Percentiles rank a stretch among this genome's conserved stretches.
Conservation (phyloP, 2,888 invertebrate genomes). For the Esperia sulphurella region DNA sequence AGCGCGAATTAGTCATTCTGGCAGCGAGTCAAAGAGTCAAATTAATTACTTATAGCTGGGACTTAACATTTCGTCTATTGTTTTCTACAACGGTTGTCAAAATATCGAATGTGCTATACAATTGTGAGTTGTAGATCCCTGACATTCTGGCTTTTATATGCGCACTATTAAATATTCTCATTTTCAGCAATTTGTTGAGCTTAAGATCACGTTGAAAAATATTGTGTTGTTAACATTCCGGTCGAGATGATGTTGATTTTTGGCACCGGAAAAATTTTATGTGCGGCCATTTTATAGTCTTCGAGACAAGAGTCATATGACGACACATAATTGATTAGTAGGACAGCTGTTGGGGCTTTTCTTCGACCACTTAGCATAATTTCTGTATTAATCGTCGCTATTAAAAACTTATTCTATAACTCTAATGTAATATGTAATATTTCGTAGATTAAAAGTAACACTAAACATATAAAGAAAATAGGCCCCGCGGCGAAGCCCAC, state of each 20-base stretch:
- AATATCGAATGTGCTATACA: constrained; percentile 29
- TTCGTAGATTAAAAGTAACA: too few relatives aligned
- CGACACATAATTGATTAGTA: constrained; percentile 64
- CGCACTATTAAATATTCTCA: constrained; percentile 57
- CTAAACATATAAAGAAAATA: too few relatives aligned
- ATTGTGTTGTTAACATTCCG: constrained; percentile 74
- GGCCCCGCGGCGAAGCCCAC: too few relatives aligned
- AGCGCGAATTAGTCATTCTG: constrained; percentile 69
- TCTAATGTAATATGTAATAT: too few relatives aligned
- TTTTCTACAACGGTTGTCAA: constrained; percentile 51
- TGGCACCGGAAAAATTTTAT: constrained; percentile 65
- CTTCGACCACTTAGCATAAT: constrained; percentile 46
- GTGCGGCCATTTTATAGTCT: constrained; percentile 65
- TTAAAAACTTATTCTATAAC: background rate
- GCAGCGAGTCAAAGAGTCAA: constrained; percentile 64
- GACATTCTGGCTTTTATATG: constrained; percentile 46
- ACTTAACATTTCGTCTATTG: constrained; percentile 58
- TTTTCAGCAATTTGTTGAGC: constrained; percentile 69
- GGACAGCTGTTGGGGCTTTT: constrained; percentile 61
- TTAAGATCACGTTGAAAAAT: constrained; percentile 67
- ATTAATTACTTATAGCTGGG: constrained; percentile 56
- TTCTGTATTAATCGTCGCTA: constrained; percentile 20
- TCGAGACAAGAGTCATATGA: constrained; percentile 63
- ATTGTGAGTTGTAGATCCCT: constrained; percentile 19
- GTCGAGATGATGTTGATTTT: constrained; percentile 64